Conservation (phyloP, 35 echinoderm and acorn worm genomes). For the Diadema setosum region DNA sequence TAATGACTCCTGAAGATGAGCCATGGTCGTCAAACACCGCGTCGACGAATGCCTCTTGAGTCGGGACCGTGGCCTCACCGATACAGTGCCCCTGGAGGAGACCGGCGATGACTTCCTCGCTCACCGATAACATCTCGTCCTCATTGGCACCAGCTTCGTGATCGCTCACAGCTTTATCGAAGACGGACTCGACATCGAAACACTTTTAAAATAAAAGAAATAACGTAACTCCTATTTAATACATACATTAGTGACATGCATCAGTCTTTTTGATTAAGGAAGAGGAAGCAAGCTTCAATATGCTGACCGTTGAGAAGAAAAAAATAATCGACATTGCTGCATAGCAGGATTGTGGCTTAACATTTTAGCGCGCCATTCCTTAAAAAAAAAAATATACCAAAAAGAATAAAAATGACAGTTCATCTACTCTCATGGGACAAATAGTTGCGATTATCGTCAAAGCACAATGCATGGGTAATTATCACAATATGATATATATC, state of each 20-base stretch:
- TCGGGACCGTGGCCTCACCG: conserved; percentile 27
- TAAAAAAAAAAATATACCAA: neutral
- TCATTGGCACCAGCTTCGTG: conserved; percentile 44
- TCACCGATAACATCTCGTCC: conserved; percentile 21
- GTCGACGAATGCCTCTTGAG: conserved; percentile 36
- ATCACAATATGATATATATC: too few species aligned
- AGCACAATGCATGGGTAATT: too few species aligned
- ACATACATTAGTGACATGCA: neutral
- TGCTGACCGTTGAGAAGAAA: neutral
- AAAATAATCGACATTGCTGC: neutral
- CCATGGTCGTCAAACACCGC: conserved; percentile 53
- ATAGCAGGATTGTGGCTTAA: too few species aligned
- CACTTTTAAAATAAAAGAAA: conserved; percentile 41
- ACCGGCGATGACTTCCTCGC: conserved; percentile 33
- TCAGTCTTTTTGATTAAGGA: neutral
- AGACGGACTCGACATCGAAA: conserved; percentile 52
- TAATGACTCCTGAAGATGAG: conserved; percentile 21
- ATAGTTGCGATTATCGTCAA: too few species aligned
- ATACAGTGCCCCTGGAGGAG: conserved; percentile 76
- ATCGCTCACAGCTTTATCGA: conserved; percentile 43
- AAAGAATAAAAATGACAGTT: too few species aligned
- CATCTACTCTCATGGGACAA: too few species aligned
- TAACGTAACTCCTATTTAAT: neutral
- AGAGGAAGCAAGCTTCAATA: neutral
- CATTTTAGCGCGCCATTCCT: too few species aligned